phyloP scores from a whole-genome alignment of 2,797 vertebrate genomes.

The Nyctalus aviator region DNA sequence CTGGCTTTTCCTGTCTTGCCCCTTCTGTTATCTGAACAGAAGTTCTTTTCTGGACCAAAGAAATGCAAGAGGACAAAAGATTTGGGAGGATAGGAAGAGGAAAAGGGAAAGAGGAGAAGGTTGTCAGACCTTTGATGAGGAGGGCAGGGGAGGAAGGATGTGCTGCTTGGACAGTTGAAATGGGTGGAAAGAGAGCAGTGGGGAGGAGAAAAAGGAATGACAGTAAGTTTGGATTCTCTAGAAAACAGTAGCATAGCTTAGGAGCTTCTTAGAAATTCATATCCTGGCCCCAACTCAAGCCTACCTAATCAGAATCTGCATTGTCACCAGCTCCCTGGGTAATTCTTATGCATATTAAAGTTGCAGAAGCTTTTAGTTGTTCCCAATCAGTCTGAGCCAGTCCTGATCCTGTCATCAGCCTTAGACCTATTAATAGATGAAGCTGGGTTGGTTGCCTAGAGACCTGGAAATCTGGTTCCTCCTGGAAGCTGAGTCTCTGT shows the following conservation, averaged over 20 bases:
- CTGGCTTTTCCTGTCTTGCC: neutral
- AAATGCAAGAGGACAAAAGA: neutral
- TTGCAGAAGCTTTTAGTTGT: neutral
- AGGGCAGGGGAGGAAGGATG: neutral
- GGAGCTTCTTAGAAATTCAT: neutral
- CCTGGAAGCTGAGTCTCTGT: neutral
- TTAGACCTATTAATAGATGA: conserved; percentile 67
- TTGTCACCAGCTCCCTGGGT: neutral
- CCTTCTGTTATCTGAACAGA: neutral
- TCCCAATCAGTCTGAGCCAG: conserved; percentile 3
- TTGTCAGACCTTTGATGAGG: neutral
- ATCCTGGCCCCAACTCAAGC: neutral
- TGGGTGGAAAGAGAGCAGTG: neutral
- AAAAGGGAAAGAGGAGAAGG: neutral
- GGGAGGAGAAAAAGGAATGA: neutral
- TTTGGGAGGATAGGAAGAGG: neutral
- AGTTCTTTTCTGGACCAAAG: neutral
- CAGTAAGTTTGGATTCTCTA: neutral
- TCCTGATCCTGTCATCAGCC: conserved; percentile 47
- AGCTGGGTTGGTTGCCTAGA: conserved; percentile 69
- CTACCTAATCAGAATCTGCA: neutral
- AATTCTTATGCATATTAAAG: neutral
- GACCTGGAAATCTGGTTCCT: conserved; percentile 57
- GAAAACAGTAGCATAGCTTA: neutral
- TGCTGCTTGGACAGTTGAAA: neutral